Base-by-base conservation (phyloP, 1,140 invertebrate species). In the Anagrus nilaparvatae region DNA sequence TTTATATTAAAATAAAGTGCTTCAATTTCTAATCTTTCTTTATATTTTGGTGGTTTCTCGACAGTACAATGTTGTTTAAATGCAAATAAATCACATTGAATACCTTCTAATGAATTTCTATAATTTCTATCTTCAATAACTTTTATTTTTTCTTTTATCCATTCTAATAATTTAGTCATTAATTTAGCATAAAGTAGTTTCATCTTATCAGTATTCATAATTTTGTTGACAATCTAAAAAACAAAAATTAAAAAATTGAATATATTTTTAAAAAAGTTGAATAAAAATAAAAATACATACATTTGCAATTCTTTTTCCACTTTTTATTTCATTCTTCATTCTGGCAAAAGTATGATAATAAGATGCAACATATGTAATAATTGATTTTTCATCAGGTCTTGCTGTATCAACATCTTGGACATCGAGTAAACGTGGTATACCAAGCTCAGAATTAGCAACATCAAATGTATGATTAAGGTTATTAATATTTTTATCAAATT, bases 281-380 rank as follows among this genome's bases (percentile, higher is more conserved):
- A 17, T 21, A 30, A 31, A 14, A 40, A 14, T 32, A 23, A 24
- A 17, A 19, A 3, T 36, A 70, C 72, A 75, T 68, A 94, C 89
- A 71, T 99, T 98, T 5, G 92, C 93, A 60, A 99, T 97, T 65
- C 96, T 76, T 55, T 93, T 83, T 17, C 94, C 93, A 52, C 92
- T 94, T 63, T 95, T 98, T 69, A 91, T 84, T 64, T 98, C 95
- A 64, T 89, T 95, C 72, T 98, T 98, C 90, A 98, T 96, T 51
- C 93, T 79, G 20, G 95, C 94, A 74, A 99, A 99, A 17, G 94
- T 97, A 68, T 99, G 96, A 69, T 99, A 99, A 68, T 97, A 99
- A 10, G 92, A 93, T 1, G 91, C 92, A 8, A 97, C 92, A 60
- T 97, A 97, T n/a, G 93, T 97, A 63, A 97, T 88, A 54, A 96